Base-by-base conservation (phyloP, 2,113 vertebrate species). In the Aptenodytes patagonicus region DNA sequence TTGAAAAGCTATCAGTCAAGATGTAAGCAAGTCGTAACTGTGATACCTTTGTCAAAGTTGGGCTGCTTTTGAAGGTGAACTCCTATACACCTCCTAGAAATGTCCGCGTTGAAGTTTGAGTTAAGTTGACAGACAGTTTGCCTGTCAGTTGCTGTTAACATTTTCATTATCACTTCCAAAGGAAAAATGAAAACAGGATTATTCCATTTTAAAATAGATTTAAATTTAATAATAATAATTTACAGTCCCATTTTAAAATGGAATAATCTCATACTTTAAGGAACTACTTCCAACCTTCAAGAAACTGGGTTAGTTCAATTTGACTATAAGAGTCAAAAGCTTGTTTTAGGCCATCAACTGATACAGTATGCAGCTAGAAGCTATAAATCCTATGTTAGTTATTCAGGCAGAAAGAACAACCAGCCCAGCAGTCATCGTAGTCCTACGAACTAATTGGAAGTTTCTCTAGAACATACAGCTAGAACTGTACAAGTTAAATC, bases 61-160 rank as follows among this genome's bases (percentile, higher is more conserved):
- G 6, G 44, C n/a, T 76, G 47, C 64, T 85, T 82, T 47, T 55
- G 26, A 84, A 71, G 66, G 22, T 60, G n/a, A 92, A 46, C 60
- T 31, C 20, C 46, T n/a, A 28, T 8, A 82, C 26, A 20, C 22
- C 38, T 46, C 46, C 61, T 22, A 72, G 13, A 69, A 61, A 77
- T 8, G 5, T 4, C 49, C 32, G 24, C 3, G 0, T 0, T 29
- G 14, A 65, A 40, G 10, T 15, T 0, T 4, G 32, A 73, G 24
- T 49, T 24, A 49, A 25, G 49, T 2, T 61, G 54, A 89, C 69
- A 82, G 47, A 89, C 68, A 85, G 47, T 31, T n/a, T 13, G 44
- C 75, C 79, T 72, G 25, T 17, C 62, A 80, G 22, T 3, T 42
- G 31, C 52, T 44, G 9, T 34, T 57, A 86, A 5, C 4, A 13